These are phyloP conservation scores for Anthoscopus minutus DNA, from an alignment of 2,113 vertebrate genomes.

Conservation along the genomic window DNA sequence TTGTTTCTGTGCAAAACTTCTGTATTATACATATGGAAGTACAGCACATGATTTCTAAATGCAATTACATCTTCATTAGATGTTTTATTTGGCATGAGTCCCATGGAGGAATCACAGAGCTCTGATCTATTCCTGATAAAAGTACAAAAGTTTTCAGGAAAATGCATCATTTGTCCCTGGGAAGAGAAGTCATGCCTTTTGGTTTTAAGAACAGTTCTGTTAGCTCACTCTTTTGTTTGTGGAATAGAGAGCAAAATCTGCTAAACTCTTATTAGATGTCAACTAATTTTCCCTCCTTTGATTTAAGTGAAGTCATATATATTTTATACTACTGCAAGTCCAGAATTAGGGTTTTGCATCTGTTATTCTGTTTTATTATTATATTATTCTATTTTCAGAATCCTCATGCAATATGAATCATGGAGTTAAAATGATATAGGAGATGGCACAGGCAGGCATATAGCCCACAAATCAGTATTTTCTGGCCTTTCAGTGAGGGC, in stretches of 20 bases:
- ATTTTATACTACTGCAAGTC: background rate
- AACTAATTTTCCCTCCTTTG: background rate
- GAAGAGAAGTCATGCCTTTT: background rate
- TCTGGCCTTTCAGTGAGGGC: background rate
- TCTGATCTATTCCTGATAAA: background rate
- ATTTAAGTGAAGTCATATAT: background rate
- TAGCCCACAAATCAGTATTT: background rate
- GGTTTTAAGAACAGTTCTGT: background rate
- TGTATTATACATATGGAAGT: background rate
- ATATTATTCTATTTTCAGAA: background rate
- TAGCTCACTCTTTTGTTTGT: background rate
- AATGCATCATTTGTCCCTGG: background rate
- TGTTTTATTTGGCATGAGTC: background rate
- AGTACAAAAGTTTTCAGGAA: background rate
- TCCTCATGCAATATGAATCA: background rate
- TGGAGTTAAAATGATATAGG: fast-evolving
- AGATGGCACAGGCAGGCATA: background rate
- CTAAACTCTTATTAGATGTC: background rate
- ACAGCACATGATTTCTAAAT: background rate
- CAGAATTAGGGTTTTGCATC: background rate
- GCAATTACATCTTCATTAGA: background rate
- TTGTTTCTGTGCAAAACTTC: background rate
- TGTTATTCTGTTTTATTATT: background rate
- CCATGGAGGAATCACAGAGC: background rate
- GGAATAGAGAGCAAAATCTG: background rate